Percentiles rank a stretch among this genome's conserved stretches.
Evolutionary conservation across 2,797 vertebrate species (phyloP).

Genomic region (Melanotaenia boesemani): DNA sequence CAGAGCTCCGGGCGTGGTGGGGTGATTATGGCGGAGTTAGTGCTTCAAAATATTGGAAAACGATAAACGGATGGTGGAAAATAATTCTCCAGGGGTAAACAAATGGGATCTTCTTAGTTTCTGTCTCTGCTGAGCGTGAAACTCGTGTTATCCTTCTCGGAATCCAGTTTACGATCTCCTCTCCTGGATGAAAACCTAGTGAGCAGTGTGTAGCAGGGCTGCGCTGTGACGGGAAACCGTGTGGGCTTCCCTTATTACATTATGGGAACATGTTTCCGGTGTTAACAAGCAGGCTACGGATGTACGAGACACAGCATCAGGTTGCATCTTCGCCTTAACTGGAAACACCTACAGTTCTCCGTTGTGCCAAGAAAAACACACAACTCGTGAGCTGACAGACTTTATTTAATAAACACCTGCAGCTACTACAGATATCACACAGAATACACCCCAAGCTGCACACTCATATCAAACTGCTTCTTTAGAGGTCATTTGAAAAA

Average conservation of each 20-base stretch:
- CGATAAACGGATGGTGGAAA: neutral
- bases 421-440: constrained; percentile 69
- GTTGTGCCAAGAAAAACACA: constrained; percentile 10
- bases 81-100: neutral
- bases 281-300: constrained; percentile 53
- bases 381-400: constrained; percentile 59
- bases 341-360: neutral
- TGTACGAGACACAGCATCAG: constrained; percentile 41
- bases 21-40: constrained; percentile 87
- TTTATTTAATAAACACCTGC: constrained; percentile 82
- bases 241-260: constrained; percentile 70
- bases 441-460: constrained; percentile 40
- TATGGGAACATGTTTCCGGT: constrained; percentile 72
- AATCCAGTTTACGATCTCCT: constrained; percentile 27
- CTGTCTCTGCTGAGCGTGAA: neutral
- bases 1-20: constrained; percentile 85
- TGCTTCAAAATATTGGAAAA: constrained; percentile 25
- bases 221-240: constrained; percentile 32
- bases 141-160: constrained; percentile 12
- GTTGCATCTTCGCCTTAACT: constrained; percentile 21
- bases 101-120: neutral
- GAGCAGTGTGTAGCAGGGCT: constrained; percentile 78
- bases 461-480: constrained; percentile 36
- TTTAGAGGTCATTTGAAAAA: constrained; percentile 47
- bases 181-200: constrained; percentile 17